These are phyloP conservation scores for Prunella fulvescens DNA, from an alignment of 2,113 vertebrate genomes.

Conservation along the genomic window DNA sequence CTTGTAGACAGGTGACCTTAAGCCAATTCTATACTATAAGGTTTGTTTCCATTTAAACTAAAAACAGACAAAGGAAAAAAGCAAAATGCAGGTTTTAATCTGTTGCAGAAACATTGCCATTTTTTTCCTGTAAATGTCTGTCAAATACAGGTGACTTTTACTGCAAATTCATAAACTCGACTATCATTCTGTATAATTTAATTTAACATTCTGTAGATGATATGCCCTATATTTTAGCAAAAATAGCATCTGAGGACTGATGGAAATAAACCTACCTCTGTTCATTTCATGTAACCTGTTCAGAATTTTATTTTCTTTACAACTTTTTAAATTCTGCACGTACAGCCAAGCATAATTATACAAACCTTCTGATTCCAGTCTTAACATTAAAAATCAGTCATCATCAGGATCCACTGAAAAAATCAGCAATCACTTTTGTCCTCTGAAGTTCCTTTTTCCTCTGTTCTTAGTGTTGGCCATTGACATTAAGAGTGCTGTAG, in stretches of 20 bases:
- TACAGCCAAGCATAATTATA: not conserved
- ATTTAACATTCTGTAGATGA: not conserved
- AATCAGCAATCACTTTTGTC: not conserved
- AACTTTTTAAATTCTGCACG: not conserved
- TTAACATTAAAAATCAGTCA: not conserved
- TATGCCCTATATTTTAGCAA: not conserved
- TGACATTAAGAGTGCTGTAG: slow-evolving; percentile 1
- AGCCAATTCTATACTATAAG: slow-evolving; percentile 57
- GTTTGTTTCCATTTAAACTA: slow-evolving; percentile 61
- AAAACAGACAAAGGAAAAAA: slow-evolving; percentile 39
- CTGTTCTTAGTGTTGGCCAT: not conserved
- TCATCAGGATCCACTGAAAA: not conserved
- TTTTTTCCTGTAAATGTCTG: not conserved
- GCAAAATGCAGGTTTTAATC: slow-evolving; percentile 35
- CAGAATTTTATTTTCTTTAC: not conserved
- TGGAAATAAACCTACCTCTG: not conserved
- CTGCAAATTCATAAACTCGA: not conserved
- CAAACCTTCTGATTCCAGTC: not conserved
- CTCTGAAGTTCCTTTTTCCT: not conserved
- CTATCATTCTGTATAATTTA: not conserved
- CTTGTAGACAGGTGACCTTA: slow-evolving; percentile 73
- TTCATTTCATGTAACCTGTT: not conserved
- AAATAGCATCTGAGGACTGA: not conserved
- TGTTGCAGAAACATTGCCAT: not conserved
- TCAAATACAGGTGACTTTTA: not conserved